These are phyloP conservation scores for Tauraco hartlaubi DNA, from an alignment of 2,797 vertebrate species.

Conservation along the genomic window DNA sequence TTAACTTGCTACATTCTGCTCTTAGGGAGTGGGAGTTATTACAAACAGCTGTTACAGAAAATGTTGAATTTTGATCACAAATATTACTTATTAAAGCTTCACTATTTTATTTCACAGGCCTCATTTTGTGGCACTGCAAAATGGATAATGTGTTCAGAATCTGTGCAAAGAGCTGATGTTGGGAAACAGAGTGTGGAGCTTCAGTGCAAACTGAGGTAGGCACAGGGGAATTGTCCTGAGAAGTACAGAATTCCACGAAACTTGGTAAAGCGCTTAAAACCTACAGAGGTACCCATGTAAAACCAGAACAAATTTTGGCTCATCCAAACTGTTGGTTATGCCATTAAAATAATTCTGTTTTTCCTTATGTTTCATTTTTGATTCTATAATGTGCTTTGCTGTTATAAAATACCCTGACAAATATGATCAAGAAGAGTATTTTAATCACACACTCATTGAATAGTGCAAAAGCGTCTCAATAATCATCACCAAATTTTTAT, in stretches of 20 bases:
- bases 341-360: neutral
- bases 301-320: neutral
- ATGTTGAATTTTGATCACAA: neutral
- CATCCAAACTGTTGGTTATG: neutral
- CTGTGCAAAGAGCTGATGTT: neutral
- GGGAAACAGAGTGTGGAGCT: neutral
- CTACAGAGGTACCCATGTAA: neutral
- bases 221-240: neutral
- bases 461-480: neutral
- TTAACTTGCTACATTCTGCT: neutral
- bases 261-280: neutral
- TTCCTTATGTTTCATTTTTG: neutral
- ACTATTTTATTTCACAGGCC: neutral
- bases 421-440: neutral
- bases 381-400: neutral
- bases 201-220: neutral
- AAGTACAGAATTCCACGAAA: neutral
- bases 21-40: neutral
- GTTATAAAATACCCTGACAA: neutral
- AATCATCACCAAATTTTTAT: neutral
- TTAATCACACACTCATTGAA: neutral
- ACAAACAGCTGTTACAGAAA: neutral
- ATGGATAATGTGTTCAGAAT: neutral
- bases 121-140: neutral
- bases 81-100: neutral